Base-by-base conservation (phyloP, 2,113 vertebrate genomes). In the Passer domesticus region DNA sequence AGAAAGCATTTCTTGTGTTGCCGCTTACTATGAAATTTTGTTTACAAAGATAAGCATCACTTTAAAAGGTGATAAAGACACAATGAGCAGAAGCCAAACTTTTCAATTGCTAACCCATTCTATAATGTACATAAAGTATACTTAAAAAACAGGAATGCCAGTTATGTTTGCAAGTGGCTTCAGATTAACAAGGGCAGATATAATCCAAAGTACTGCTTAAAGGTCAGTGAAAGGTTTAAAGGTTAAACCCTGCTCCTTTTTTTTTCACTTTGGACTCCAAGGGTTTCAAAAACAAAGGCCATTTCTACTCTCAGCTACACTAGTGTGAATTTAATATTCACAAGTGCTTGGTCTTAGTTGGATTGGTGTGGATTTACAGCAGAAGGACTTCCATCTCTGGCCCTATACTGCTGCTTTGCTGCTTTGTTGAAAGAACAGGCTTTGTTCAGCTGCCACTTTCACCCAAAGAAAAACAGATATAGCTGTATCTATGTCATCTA, bases 121-220 rank as follows among this genome's bases (percentile, higher is more conserved):
- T 46, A 27, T 43, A 83, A 62, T 15, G 14, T 35, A 27, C 13
- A 2, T 70, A 55, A 85, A 21, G 27, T 35, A 66, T 31, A 74
- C 55, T 70, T 52, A 25, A 78, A 78, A 89, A 69, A 1, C 13
- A 91, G 46, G 84, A 96, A 92, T 92, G 78, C 35, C 67, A 80
- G 72, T 91, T 93, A 91, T 88, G 75, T 91, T 93, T 88, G 47
- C 64, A 95, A 95, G 44, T 90, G 82, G 75, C 79, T 74, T 96
- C 88, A 88, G 93, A 90, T 86, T 96, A 95, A 69, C 13, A 5
- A 86, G 90, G 78, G 59, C 70, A 93, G 67, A 77, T 91, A 91
- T 91, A 94, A 97, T 95, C 84, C 91, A 70, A 92, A 95, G 50
- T 87, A 84, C 83, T 73, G 11, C 60, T 95, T 73, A 95, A 89